Evolutionary conservation across 2,113 vertebrate species (phyloP), one percentile per base, ranked within the genome.

Genomic region (Pelusios castaneus): DNA sequence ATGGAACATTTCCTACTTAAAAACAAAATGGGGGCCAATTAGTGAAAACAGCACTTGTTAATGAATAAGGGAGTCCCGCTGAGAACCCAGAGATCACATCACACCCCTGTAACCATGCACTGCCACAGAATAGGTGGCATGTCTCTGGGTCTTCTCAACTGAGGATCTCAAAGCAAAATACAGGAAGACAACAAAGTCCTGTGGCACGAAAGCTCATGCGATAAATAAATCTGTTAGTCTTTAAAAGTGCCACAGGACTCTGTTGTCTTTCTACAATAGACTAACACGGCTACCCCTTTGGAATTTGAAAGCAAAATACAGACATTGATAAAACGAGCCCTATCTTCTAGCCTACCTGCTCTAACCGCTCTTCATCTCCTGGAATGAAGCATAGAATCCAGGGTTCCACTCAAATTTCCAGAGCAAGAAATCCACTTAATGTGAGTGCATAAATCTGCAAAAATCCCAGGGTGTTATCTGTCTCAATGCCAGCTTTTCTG

Each of bases 81-180:
- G 22, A 19, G 0, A 1, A 16, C 17, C 6, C 1, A 80, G 1
- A 78, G 45, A 49, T 27, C 76, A 1, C 29, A 49, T 27, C 76
- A 1, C 29, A 75, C 38, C 8, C 2, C 27, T 17, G 67, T 41
- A 55, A 89, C 38, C 5, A 4, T 1, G 38, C 58, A 8, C 60
- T 13, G 67, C 10, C 38, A 22, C 38, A 41, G 11, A 2, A 22
- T 12, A 25, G 24, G 38, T 43, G 86, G 73, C 73, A 10, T 14
- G 34, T 16, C 38, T 16, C 79, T 43, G 49, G 21, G 27, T 21
- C 67, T 38, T 34, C 84, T 27, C 19, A 1, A n/a, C 29, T 14
- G 84, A 5, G 43, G 75, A 34, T 63, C 43, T 22, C 4, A 86
- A n/a, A 25, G 87, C 89, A 38, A 43, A 75, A 5, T 76, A 41